Conservation (phyloP, 2,797 vertebrate species). For the Sebastolobus altivelis region DNA sequence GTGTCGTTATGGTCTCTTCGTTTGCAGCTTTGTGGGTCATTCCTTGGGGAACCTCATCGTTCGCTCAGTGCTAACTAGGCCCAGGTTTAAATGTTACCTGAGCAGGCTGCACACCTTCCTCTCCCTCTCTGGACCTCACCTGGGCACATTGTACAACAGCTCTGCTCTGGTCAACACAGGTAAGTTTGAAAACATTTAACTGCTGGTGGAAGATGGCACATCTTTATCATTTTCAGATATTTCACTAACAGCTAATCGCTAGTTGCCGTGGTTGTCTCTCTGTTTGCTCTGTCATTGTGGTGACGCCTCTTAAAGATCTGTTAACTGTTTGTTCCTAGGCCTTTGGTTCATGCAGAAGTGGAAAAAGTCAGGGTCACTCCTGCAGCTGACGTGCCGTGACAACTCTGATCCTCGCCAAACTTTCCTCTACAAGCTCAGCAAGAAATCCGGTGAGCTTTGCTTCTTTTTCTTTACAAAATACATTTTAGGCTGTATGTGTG, state of each 20-base stretch:
- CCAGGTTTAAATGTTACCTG: conserved; percentile 97
- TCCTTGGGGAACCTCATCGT: conserved; percentile 98
- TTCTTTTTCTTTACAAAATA: not conserved
- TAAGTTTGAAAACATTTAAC: conserved; percentile 59
- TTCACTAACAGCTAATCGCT: not conserved
- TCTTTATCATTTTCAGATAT: not conserved
- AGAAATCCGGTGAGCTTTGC: conserved; percentile 92
- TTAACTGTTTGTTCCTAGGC: conserved; percentile 79
- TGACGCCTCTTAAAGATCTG: not conserved
- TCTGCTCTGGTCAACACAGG: conserved; percentile 99
- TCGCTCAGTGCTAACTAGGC: conserved; percentile 96
- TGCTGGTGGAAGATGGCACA: not conserved
- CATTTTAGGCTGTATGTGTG: not conserved
- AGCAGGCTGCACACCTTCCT: conserved; percentile 96
- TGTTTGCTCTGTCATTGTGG: not conserved
- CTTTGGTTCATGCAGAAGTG: conserved; percentile 99
- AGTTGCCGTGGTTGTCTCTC: not conserved
- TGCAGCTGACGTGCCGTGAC: conserved; percentile 97
- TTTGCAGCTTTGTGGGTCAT: conserved; percentile 96
- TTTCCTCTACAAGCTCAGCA: conserved; percentile 99
- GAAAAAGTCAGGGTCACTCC: conserved; percentile 98
- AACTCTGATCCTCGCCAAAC: conserved; percentile 98
- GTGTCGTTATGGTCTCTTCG: not conserved
- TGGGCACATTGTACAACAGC: conserved; percentile 98
- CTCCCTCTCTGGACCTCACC: conserved; percentile 97